Evolutionary conservation across 2,797 vertebrate species (phyloP).

Genomic region (Megaceryle alcyon): DNA sequence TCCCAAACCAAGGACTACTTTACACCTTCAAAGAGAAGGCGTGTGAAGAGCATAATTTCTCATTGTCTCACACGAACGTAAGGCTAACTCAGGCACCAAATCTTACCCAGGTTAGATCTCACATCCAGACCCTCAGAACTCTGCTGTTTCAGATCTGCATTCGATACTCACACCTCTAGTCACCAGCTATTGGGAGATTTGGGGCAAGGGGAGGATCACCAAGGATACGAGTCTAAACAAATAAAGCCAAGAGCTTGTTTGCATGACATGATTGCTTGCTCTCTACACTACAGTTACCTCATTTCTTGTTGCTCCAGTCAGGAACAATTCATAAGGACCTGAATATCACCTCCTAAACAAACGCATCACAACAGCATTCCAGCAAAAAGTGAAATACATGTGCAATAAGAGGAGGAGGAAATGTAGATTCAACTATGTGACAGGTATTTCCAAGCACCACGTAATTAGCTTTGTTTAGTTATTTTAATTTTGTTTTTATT

Average conservation of each 20-base stretch:
- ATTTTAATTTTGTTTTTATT: slow-evolving; percentile 74
- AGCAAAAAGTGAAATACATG: neutral
- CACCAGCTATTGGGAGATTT: neutral
- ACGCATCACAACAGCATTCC: neutral
- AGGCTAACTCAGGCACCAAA: neutral
- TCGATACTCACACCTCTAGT: neutral
- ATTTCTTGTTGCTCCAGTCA: neutral
- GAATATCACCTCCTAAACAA: neutral
- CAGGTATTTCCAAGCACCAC: slow-evolving; percentile 57
- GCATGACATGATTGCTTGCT: neutral
- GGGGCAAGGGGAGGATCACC: neutral
- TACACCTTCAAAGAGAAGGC: neutral
- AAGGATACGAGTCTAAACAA: neutral
- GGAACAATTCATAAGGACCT: neutral
- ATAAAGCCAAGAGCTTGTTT: neutral
- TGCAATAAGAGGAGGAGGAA: slow-evolving; percentile 17
- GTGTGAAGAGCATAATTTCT: neutral
- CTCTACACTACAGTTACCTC: neutral
- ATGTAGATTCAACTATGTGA: slow-evolving; percentile 38
- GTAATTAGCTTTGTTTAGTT: slow-evolving; percentile 73
- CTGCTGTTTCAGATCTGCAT: neutral
- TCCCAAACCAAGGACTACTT: neutral
- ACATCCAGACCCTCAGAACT: neutral
- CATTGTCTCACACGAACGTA: neutral
- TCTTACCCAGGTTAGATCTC: neutral